These are phyloP conservation scores for Xanthorhoe designata DNA, from an alignment of 2,888 invertebrate species.

Conservation along the genomic window DNA sequence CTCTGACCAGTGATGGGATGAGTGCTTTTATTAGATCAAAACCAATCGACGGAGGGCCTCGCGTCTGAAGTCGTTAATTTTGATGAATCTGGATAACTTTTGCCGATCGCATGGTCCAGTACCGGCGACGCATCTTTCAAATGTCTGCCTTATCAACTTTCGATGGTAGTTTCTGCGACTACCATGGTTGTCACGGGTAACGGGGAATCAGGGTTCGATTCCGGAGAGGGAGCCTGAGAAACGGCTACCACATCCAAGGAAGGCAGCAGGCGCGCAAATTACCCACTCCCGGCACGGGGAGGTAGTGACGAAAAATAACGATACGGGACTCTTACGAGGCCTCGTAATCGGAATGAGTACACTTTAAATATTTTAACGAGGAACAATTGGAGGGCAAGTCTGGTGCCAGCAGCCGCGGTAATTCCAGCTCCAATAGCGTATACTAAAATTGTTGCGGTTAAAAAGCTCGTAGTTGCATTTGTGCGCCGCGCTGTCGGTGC, in stretches of 20 bases:
- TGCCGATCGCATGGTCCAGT: conserved; percentile 58
- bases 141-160: conserved; percentile 87
- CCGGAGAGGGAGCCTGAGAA: conserved; percentile 90
- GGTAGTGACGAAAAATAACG: conserved; percentile 86
- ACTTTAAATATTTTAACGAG: conserved; percentile 82
- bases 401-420: conserved; percentile 89
- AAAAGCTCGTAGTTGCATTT: conserved; percentile 87
- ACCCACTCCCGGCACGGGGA: conserved; percentile 13
- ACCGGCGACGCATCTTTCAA: conserved; percentile 80
- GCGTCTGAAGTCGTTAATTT: conserved; percentile 68
- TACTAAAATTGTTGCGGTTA: conserved; percentile 89
- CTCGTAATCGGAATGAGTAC: conserved; percentile 85
- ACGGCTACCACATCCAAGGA: conserved; percentile 90
- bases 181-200: conserved; percentile 90
- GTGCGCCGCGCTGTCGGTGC: conserved; percentile 67
- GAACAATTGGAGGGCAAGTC: conserved; percentile 88
- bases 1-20: conserved; percentile 74
- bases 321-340: conserved; percentile 85
- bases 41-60: conserved; percentile 37
- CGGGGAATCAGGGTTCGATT: conserved; percentile 91
- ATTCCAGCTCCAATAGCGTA: conserved; percentile 85
- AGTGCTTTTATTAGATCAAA: conserved; percentile 59
- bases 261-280: conserved; percentile 83
- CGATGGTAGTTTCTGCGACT: conserved; percentile 88
- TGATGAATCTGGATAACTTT: conserved; percentile 79